These are phyloP conservation scores for Electrona antarctica DNA, from an alignment of 2,113 vertebrate species.

Conservation along the genomic window DNA sequence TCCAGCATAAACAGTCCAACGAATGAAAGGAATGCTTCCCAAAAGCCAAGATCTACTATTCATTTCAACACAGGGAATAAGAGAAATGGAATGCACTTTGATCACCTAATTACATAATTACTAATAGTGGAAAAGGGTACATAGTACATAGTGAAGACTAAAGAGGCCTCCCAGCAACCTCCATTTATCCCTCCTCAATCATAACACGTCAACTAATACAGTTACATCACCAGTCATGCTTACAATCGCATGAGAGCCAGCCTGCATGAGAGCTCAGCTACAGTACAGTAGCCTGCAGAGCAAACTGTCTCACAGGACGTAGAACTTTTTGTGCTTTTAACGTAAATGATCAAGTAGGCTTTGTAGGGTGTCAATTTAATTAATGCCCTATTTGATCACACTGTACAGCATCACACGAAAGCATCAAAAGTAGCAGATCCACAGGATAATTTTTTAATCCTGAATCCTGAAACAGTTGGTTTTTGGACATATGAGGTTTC, in stretches of 20 bases:
- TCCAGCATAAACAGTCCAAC: conserved; percentile 31
- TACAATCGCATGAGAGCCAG: not conserved
- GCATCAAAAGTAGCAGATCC: too few relatives aligned
- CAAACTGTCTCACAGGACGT: too few relatives aligned
- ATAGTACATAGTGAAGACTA: conserved; percentile 26
- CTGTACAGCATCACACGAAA: too few relatives aligned
- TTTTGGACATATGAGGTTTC: too few relatives aligned
- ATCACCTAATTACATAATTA: conserved; percentile 63
- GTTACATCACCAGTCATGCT: conserved; percentile 53
- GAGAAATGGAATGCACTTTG: conserved; percentile 59
- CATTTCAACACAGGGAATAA: conserved; percentile 40
- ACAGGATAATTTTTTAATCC: too few relatives aligned
- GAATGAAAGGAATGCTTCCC: conserved; percentile 24
- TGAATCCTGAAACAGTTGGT: too few relatives aligned
- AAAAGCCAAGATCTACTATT: conserved; percentile 69
- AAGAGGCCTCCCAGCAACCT: conserved; percentile 44
- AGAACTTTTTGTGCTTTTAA: too few relatives aligned
- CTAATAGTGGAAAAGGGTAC: conserved; percentile 62
- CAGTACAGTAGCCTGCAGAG: not conserved
- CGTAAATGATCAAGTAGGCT: not conserved
- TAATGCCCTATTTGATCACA: too few relatives aligned
- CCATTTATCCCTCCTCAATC: conserved; percentile 34
- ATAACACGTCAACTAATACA: conserved; percentile 41
- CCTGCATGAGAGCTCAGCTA: not conserved
- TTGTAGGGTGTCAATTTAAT: too few relatives aligned